phyloP scores from a whole-genome alignment of 1,140 invertebrate species.

The Proctacanthus coquilletti region DNA sequence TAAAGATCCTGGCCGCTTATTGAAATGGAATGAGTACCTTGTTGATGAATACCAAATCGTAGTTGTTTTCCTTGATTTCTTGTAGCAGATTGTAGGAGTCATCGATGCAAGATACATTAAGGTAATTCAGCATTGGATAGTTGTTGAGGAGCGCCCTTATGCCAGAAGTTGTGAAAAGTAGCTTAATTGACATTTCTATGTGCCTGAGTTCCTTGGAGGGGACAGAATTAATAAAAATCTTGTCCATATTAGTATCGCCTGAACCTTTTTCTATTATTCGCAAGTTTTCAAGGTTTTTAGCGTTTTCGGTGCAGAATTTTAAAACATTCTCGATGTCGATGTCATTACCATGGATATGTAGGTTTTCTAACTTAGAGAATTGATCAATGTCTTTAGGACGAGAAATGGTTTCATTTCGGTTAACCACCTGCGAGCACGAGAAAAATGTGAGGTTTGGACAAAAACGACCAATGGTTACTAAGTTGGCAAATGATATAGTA shows the following conservation, averaged over 20 bases:
- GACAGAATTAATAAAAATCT: not conserved
- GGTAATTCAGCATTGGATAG: not conserved
- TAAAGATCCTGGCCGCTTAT: not conserved
- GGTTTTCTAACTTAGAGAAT: not conserved
- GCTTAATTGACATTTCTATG: not conserved
- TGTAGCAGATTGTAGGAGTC: not conserved
- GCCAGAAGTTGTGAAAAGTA: not conserved
- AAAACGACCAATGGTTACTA: not conserved
- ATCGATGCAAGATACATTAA: not conserved
- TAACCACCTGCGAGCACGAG: not conserved
- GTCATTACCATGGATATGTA: not conserved
- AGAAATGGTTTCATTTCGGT: constrained; percentile 1
- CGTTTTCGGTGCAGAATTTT: constrained; percentile 1
- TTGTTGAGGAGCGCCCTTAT: not conserved
- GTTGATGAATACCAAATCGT: constrained; percentile 2
- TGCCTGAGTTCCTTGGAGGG: not conserved
- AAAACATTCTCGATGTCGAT: not conserved
- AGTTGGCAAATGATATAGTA: not conserved
- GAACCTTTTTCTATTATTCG: not conserved
- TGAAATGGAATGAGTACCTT: constrained; percentile 1
- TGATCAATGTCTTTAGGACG: not conserved
- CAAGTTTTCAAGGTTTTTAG: not conserved
- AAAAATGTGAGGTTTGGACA: constrained; percentile 2
- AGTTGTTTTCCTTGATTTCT: not conserved
- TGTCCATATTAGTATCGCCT: not conserved